These are phyloP conservation scores for Agrypnus murinus DNA, from an alignment of 2,888 invertebrate genomes.

Conservation along the genomic window DNA sequence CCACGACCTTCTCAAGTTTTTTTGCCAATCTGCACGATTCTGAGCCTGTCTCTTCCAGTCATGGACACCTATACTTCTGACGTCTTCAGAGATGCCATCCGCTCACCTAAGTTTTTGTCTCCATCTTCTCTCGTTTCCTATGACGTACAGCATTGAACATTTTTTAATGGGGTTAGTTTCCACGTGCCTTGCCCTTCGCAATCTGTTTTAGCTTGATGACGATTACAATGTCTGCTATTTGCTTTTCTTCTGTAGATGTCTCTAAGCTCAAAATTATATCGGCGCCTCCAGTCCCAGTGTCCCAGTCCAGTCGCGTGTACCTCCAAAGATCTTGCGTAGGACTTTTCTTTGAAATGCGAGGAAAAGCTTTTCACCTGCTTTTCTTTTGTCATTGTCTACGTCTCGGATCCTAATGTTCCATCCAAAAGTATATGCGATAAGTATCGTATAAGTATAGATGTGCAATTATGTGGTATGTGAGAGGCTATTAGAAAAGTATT, in stretches of 20 bases:
- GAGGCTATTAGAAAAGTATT: slow-evolving; percentile 4
- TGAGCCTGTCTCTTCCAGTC: neutral
- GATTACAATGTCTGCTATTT: neutral
- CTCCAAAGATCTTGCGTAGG: slow-evolving; percentile 4
- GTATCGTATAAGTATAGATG: neutral
- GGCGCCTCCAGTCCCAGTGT: slow-evolving; percentile 1
- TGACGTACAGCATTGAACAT: too few relatives aligned
- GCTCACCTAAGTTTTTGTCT: neutral
- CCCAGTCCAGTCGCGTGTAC: too few relatives aligned
- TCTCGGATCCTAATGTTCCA: slow-evolving; percentile 1
- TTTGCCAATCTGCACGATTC: neutral
- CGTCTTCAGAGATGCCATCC: neutral
- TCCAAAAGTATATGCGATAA: too few relatives aligned
- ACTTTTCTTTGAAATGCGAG: too few relatives aligned
- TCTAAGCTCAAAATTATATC: slow-evolving; percentile 1
- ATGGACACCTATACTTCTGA: neutral
- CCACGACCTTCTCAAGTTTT: too few relatives aligned
- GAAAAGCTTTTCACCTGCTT: too few relatives aligned
- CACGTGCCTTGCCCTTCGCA: slow-evolving; percentile 5
- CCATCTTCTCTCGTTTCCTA: too few relatives aligned
- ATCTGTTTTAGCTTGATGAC: neutral
- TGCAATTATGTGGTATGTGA: neutral
- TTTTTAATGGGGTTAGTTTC: too few relatives aligned
- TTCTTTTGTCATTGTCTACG: neutral
- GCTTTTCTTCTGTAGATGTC: slow-evolving; percentile 3